These are phyloP conservation scores for Muschampia plurimacula DNA, from an alignment of 2,888 invertebrate genomes.

Conservation along the genomic window DNA sequence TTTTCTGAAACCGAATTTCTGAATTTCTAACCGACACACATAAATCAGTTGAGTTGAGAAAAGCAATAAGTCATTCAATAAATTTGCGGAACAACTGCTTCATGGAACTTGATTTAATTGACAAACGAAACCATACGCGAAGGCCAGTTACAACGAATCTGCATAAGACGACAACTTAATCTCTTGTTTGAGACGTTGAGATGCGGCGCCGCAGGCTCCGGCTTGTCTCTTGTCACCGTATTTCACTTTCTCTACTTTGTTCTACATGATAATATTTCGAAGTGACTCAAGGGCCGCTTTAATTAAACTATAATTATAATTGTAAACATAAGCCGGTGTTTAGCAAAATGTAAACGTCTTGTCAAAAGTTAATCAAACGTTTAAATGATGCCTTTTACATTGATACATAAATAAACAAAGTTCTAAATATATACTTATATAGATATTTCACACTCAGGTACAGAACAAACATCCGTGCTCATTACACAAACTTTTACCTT, in stretches of 20 bases:
- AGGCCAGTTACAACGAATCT: conserved; percentile 15
- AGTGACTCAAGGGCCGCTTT: conserved; percentile 22
- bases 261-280: conserved; percentile 20
- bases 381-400: not conserved
- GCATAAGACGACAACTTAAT: conserved; percentile 37
- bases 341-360: not conserved
- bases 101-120: not conserved
- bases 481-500: too few relatives aligned
- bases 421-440: too few relatives aligned
- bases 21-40: not conserved
- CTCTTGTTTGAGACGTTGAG: conserved; percentile 28
- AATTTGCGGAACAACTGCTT: not conserved
- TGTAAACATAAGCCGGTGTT: not conserved
- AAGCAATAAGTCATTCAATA: not conserved
- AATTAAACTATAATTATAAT: conserved; percentile 20
- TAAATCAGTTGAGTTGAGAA: not conserved
- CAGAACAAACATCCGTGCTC: too few relatives aligned
- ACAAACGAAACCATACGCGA: not conserved
- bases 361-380: not conserved
- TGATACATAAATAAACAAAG: too few relatives aligned
- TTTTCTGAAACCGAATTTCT: too few relatives aligned
- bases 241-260: conserved; percentile 37
- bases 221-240: conserved; percentile 31
- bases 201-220: conserved; percentile 4
- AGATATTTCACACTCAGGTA: too few relatives aligned